Base-by-base conservation (phyloP, 2,797 vertebrate species). In the Myripristis jacobus region DNA sequence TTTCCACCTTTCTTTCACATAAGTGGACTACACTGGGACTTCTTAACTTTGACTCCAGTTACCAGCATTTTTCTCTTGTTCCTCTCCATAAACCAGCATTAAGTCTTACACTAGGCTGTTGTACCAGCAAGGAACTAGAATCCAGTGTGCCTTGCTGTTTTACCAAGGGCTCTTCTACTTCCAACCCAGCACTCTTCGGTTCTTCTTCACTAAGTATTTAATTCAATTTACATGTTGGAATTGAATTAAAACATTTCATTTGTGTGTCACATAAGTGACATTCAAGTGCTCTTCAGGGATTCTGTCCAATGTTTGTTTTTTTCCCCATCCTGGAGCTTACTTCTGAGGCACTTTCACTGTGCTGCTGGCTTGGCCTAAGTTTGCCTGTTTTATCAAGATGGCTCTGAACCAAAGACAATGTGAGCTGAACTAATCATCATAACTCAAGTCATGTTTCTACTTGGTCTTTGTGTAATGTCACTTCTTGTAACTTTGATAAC, bases 341-440 rank as follows among this genome's bases (percentile, higher is more conserved):
- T 57, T 50, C 6, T n/a, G 57, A 67, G 58, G 74, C 78, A 62
- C 67, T 67, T 80, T 67, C 52, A 16, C 71, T 71, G 29, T 62
- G 77, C 81, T 80, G 74, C 80, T 72, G 68, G 61, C 61, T 81
- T 73, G 56, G 56, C 36, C 15, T 27, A 16, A 34, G 11, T 55
- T 31, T 62, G 58, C 13, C 56, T 70, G 15, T 43, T 43, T 13
- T 43, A 62, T 61, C 60, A 16, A 69, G 69, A 66, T 48, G 47
- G 71, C 72, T 66, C 27, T 72, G 22, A 83, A 91, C 91, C 90
- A 92, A 92, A 92, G 91, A 89, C 78, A n/a, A n/a, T 68, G 51
- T 46, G 70, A 75, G 67, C 81, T 79, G 55, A 69, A 57, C 61
- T 24, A 65, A 59, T 64, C 56, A 10, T 52, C 13, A 15, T 29